phyloP scores from a whole-genome alignment of 1,140 invertebrate species.

The Lasaia peninsularis region DNA sequence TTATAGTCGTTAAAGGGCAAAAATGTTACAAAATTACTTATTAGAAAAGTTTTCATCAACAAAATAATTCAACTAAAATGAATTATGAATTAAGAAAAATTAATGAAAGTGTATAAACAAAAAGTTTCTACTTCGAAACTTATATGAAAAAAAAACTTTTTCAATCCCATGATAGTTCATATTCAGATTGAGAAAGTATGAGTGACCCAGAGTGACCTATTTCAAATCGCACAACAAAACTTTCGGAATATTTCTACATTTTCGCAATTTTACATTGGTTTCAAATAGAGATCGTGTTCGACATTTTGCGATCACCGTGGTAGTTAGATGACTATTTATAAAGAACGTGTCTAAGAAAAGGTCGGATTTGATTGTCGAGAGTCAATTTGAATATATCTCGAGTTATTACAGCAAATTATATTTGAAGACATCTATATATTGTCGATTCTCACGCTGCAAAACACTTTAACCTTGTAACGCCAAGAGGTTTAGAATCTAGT shows the following conservation, averaged over 20 bases:
- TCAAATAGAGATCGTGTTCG: constrained; percentile 71
- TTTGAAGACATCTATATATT: constrained; percentile 66
- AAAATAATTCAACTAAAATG: no score
- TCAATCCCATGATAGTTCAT: background rate
- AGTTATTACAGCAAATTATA: constrained; percentile 72
- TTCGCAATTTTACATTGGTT: constrained; percentile 59
- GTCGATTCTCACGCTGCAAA: constrained; percentile 67
- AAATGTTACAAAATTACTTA: no score
- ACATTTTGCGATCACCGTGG: constrained; percentile 67
- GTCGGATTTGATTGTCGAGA: constrained; percentile 73
- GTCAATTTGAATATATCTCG: constrained; percentile 70
- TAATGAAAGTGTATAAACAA: no score
- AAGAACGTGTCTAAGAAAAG: constrained; percentile 74
- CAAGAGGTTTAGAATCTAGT: constrained; percentile 23
- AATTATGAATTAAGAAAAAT: no score
- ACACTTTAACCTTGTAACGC: constrained; percentile 60
- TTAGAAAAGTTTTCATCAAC: no score
- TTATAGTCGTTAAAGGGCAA: no score
- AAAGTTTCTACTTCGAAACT: no score
- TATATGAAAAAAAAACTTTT: no score
- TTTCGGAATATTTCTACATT: constrained; percentile 34
- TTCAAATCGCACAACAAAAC: background rate
- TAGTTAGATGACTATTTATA: constrained; percentile 74
- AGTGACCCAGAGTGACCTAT: background rate
- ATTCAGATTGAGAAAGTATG: no score